phyloP scores from a whole-genome alignment of 2,888 invertebrate species.

The Caenorhabditis sp. region DNA sequence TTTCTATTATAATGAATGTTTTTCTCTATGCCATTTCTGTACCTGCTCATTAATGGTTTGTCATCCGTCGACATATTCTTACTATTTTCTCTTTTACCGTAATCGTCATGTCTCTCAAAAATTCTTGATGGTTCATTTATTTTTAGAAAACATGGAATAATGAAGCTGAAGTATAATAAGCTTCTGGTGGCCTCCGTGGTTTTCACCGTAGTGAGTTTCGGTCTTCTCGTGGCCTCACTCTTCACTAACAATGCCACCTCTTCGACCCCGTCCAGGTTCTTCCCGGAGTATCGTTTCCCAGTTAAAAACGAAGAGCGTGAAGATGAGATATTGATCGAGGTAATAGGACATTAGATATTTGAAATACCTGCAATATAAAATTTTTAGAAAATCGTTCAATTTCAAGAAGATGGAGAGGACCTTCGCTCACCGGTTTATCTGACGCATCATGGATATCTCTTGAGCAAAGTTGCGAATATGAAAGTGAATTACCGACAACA shows the following conservation, averaged over 20 bases:
- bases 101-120: too few species aligned
- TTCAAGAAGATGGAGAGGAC: slow-evolving; percentile 6
- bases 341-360: slow-evolving; percentile 1
- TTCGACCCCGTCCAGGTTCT: neutral
- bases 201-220: slow-evolving; percentile 11
- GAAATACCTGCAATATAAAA: neutral
- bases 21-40: neutral
- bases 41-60: neutral
- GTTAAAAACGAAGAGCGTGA: too few species aligned
- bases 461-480: slow-evolving; percentile 30
- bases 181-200: slow-evolving; percentile 9
- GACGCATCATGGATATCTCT: slow-evolving; percentile 49
- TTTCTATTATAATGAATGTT: neutral
- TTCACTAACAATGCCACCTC: neutral
- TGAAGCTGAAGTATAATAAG: neutral
- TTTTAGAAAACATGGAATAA: slow-evolving; percentile 7
- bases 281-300: neutral
- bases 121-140: neutral
- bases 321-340: slow-evolving; percentile 13
- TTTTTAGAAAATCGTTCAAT: slow-evolving; percentile 41
- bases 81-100: neutral
- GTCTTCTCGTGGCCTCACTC: neutral
- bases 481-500: slow-evolving; percentile 17
- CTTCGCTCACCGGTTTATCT: slow-evolving; percentile 36
- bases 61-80: neutral